Evolutionary conservation across 2,113 vertebrate genomes (phyloP).

Genomic region (Poeciliopsis retropinna): DNA sequence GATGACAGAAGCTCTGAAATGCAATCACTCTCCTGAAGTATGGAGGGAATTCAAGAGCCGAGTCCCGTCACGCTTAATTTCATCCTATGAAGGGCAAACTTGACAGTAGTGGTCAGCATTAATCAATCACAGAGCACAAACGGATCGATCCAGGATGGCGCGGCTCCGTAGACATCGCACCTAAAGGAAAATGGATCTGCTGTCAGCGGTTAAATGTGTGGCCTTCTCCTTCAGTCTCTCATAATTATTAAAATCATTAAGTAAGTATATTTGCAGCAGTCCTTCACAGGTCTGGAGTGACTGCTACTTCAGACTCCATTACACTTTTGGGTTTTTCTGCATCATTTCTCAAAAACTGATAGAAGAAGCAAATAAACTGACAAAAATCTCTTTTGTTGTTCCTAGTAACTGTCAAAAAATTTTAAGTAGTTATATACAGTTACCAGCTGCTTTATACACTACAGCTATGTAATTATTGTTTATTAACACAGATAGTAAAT

Average conservation of each 20-base stretch:
- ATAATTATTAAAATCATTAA: constrained; percentile 9
- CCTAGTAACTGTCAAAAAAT: too few species aligned
- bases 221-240: constrained; percentile 14
- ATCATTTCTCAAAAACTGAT: not conserved
- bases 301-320: not conserved
- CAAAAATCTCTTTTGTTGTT: not conserved
- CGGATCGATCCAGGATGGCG: constrained; percentile 39
- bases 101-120: constrained; percentile 46
- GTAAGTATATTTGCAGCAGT: constrained; percentile 8
- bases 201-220: constrained; percentile 34
- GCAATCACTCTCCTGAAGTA: constrained; percentile 25
- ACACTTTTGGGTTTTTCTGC: not conserved
- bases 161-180: constrained; percentile 17
- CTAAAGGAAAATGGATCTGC: constrained; percentile 38
- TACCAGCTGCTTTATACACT: too few species aligned
- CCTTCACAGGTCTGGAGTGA: not conserved
- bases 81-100: constrained; percentile 53
- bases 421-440: too few species aligned
- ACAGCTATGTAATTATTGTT: too few species aligned
- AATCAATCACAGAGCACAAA: constrained; percentile 42
- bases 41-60: constrained; percentile 7
- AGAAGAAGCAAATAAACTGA: not conserved
- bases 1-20: constrained; percentile 22
- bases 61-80: constrained; percentile 28
- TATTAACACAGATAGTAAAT: too few species aligned